These are phyloP conservation scores for Mimas tiliae DNA, from an alignment of 2,888 invertebrate genomes.

Conservation along the genomic window DNA sequence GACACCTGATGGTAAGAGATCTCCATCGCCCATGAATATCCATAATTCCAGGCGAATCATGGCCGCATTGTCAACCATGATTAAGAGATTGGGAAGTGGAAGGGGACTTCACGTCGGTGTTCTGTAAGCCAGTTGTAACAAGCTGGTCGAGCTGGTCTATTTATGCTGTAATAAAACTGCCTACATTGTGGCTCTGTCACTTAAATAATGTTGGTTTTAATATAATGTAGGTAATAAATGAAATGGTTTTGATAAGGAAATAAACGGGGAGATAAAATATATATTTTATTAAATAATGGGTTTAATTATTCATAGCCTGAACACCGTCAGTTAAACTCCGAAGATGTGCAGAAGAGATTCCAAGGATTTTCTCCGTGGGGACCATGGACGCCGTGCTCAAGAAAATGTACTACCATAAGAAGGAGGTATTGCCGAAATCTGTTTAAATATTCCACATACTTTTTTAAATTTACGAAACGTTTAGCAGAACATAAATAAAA, in stretches of 20 bases:
- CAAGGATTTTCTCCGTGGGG: conserved; percentile 91
- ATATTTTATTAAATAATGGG: conserved; percentile 27
- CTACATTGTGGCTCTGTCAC: too few relatives aligned
- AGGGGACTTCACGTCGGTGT: too few relatives aligned
- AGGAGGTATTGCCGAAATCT: conserved; percentile 80
- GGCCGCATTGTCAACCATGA: too few relatives aligned
- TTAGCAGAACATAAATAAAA: too few relatives aligned
- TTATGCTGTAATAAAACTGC: conserved; percentile 31
- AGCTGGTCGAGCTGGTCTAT: too few relatives aligned
- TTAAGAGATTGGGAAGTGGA: too few relatives aligned
- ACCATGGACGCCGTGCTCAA: conserved; percentile 92
- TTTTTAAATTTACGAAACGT: too few relatives aligned
- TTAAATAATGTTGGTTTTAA: too few relatives aligned
- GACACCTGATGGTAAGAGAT: too few relatives aligned
- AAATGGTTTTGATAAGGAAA: not conserved
- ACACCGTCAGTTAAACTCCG: conserved; percentile 55
- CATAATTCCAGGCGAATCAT: too few relatives aligned
- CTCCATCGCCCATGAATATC: too few relatives aligned
- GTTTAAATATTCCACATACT: not conserved
- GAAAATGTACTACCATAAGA: conserved; percentile 91
- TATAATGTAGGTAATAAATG: not conserved
- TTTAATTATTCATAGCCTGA: conserved; percentile 44
- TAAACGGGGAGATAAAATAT: not conserved
- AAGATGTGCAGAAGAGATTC: conserved; percentile 67
- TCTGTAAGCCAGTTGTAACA: too few relatives aligned